These are phyloP conservation scores for Pollenia amentaria DNA, from an alignment of 2,888 invertebrate species.

Conservation along the genomic window DNA sequence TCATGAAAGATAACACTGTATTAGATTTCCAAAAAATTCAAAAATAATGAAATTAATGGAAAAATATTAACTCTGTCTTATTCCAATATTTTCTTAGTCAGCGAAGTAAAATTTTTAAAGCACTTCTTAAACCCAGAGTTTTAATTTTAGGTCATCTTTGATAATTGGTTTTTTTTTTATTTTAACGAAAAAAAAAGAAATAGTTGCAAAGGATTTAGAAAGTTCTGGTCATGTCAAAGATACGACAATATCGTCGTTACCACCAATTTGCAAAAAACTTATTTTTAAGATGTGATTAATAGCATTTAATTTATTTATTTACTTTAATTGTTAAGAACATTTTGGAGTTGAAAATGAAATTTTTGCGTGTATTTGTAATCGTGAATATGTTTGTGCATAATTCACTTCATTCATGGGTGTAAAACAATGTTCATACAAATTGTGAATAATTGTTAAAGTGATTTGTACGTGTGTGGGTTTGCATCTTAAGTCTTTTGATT, in stretches of 20 bases:
- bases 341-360: slow-evolving; percentile 33
- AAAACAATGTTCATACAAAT: background rate
- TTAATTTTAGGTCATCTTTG: background rate
- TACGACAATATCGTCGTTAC: background rate
- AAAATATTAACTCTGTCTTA: no score
- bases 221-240: background rate
- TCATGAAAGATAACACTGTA: no score
- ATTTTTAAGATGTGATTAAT: slow-evolving; percentile 17
- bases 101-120: no score
- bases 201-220: background rate
- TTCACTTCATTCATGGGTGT: background rate
- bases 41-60: no score
- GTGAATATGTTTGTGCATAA: background rate
- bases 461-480: slow-evolving; percentile 37
- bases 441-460: background rate
- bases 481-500: slow-evolving; percentile 61
- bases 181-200: background rate
- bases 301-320: slow-evolving; percentile 5
- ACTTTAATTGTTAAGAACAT: background rate
- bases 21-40: no score
- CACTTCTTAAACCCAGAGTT: background rate
- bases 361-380: slow-evolving; percentile 11
- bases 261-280: background rate
- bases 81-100: no score
- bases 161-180: background rate